These are phyloP conservation scores for Ornithoptera alexandrae DNA, from an alignment of 2,888 invertebrate genomes.

Conservation along the genomic window DNA sequence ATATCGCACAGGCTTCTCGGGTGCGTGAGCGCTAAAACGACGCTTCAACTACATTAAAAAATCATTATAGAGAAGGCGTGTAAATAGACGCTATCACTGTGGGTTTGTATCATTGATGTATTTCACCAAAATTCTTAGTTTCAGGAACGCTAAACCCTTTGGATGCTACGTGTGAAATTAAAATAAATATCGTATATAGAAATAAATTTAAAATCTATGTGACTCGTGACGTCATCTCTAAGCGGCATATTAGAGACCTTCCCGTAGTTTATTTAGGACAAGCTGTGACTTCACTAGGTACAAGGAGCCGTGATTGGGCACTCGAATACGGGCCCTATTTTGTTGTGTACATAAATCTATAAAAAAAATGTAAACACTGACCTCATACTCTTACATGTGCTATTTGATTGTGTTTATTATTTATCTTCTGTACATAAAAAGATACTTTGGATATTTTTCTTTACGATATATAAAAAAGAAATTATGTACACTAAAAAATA, in stretches of 20 bases:
- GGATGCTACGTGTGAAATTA: not conserved
- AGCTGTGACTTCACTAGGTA: slow-evolving; percentile 47
- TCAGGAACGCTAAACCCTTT: too few relatives aligned
- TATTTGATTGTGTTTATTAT: not conserved
- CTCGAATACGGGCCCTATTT: slow-evolving; percentile 51
- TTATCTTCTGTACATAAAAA: too few relatives aligned
- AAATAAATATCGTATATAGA: too few relatives aligned
- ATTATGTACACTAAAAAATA: too few relatives aligned
- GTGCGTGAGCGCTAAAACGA: not conserved
- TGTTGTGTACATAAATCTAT: slow-evolving; percentile 66
- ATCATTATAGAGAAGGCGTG: too few relatives aligned
- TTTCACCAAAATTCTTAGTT: too few relatives aligned
- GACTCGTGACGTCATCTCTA: not conserved
- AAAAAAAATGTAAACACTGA: slow-evolving; percentile 50
- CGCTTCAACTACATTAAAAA: not conserved
- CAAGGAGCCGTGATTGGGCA: slow-evolving; percentile 64
- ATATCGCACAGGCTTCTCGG: not conserved
- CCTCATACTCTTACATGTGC: not conserved
- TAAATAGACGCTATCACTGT: too few relatives aligned
- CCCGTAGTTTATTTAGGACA: slow-evolving; percentile 65
- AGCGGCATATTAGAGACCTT: slow-evolving; percentile 51
- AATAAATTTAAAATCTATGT: not conserved
- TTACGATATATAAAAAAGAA: too few relatives aligned
- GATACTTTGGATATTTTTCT: too few relatives aligned
- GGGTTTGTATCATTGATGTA: too few relatives aligned